Conservation (phyloP, 2,797 vertebrate species). For the Dicrostonyx torquatus region DNA sequence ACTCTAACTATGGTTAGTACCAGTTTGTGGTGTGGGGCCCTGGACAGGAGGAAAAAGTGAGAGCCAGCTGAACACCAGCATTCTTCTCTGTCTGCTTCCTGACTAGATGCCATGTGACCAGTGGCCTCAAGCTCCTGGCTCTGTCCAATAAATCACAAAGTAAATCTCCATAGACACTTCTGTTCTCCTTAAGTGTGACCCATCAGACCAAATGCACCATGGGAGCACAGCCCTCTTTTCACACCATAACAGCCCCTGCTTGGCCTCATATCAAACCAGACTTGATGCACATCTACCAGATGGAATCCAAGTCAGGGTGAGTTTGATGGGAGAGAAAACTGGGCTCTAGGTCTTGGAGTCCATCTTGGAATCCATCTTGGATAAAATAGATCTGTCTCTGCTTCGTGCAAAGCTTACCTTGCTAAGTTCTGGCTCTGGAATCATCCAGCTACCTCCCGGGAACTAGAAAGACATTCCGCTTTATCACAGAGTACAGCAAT, state of each 20-base stretch:
- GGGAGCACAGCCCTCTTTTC: background rate
- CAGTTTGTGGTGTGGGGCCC: background rate
- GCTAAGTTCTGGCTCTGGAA: background rate
- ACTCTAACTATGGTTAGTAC: background rate
- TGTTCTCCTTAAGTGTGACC: background rate
- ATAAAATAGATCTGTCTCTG: background rate
- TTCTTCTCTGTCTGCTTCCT: background rate
- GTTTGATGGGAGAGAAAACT: background rate
- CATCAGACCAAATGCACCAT: background rate
- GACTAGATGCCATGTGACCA: background rate
- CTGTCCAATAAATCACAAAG: background rate
- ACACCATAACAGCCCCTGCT: background rate
- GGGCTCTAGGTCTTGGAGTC: background rate
- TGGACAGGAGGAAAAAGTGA: background rate
- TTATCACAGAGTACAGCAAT: background rate
- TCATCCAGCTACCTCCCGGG: background rate
- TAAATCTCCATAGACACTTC: background rate
- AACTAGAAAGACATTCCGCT: background rate
- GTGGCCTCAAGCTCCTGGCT: background rate
- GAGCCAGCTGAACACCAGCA: background rate
- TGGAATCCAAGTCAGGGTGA: background rate
- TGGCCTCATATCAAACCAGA: background rate
- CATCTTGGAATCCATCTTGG: background rate
- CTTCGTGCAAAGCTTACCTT: background rate
- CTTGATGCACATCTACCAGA: background rate